Conservation (phyloP, 2,888 invertebrate genomes). For the Sceliomorpha sp. region DNA sequence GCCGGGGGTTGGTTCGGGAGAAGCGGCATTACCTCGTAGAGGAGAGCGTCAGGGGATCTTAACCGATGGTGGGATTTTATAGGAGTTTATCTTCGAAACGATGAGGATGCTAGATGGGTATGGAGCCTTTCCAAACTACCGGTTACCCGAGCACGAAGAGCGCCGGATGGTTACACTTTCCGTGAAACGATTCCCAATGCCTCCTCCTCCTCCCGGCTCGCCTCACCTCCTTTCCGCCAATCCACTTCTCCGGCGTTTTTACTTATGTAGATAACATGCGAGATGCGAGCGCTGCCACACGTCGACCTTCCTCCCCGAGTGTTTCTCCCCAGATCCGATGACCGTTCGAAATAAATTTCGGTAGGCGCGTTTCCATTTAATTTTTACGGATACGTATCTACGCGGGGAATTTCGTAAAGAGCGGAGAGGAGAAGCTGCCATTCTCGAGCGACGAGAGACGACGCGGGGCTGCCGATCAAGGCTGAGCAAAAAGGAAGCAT, state of each 20-base stretch:
- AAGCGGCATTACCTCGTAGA: constrained; percentile 61
- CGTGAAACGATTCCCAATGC: constrained; percentile 22
- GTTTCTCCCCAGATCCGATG: no score
- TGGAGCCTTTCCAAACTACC: constrained; percentile 64
- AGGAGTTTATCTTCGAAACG: constrained; percentile 70
- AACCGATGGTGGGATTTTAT: constrained; percentile 72
- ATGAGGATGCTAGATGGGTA: constrained; percentile 66
- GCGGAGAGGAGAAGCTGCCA: constrained; percentile 1
- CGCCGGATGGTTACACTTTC: constrained; percentile 30
- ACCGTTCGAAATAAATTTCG: no score
- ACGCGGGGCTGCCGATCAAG: constrained; percentile 46
- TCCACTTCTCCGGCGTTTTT: constrained; percentile 26
- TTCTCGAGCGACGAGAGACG: constrained; percentile 4
- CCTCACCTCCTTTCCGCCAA: constrained; percentile 13
- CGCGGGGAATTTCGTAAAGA: no score
- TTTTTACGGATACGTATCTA: no score
- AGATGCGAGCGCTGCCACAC: constrained; percentile 13
- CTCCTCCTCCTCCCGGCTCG: no score
- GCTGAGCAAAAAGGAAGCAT: constrained; percentile 51
- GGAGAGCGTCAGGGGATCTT: constrained; percentile 59
- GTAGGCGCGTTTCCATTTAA: no score
- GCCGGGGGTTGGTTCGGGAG: constrained; percentile 58
- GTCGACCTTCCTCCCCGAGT: constrained; percentile 20
- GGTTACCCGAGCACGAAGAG: constrained; percentile 56
- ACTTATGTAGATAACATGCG: constrained; percentile 27